Percentiles rank a stretch among this genome's conserved stretches.
These are phyloP conservation scores for Listronotus oregonensis DNA, from an alignment of 1,140 invertebrate genomes.

Conservation along the genomic window DNA sequence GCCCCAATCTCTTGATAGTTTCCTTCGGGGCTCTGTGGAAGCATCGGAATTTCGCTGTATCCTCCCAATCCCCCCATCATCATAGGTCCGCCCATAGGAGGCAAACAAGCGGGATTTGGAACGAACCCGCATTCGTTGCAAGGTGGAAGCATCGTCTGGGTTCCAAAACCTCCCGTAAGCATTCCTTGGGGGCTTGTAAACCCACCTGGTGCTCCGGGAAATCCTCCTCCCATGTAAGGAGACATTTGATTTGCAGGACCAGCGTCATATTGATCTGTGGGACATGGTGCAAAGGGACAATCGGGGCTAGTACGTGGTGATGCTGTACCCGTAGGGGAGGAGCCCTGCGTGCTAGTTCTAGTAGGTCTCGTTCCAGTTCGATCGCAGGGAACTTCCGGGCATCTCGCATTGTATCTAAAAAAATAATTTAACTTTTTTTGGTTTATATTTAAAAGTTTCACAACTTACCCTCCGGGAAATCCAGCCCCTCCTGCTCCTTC, in stretches of 20 bases:
- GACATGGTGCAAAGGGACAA: conserved; percentile 32
- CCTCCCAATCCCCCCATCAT: not conserved
- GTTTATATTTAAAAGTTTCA: no score
- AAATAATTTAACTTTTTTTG: not conserved
- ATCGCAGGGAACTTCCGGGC: conserved; percentile 29
- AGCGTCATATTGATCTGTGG: not conserved
- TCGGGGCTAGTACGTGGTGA: not conserved
- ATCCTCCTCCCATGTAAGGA: not conserved
- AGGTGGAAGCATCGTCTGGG: conserved; percentile 31
- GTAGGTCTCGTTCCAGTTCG: not conserved
- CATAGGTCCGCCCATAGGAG: not conserved
- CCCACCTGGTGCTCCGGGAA: not conserved
- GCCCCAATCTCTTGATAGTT: conserved; percentile 56
- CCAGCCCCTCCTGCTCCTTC: conserved; percentile 12
- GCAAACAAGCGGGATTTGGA: conserved; percentile 30
- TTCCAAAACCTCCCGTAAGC: not conserved
- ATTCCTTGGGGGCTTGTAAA: no score
- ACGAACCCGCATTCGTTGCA: conserved; percentile 46
- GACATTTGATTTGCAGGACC: not conserved
- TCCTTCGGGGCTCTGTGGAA: conserved; percentile 27
- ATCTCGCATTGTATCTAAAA: conserved; percentile 26
- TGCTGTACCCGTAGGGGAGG: not conserved
- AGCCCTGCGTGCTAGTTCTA: not conserved
- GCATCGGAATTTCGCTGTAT: not conserved
- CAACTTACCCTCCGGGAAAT: conserved; percentile 3